A percentile compares a stretch with the other conserved stretches of the same genome.
These are phyloP conservation scores for Argya squamiceps DNA, from an alignment of 2,797 vertebrate species.

Conservation along the genomic window DNA sequence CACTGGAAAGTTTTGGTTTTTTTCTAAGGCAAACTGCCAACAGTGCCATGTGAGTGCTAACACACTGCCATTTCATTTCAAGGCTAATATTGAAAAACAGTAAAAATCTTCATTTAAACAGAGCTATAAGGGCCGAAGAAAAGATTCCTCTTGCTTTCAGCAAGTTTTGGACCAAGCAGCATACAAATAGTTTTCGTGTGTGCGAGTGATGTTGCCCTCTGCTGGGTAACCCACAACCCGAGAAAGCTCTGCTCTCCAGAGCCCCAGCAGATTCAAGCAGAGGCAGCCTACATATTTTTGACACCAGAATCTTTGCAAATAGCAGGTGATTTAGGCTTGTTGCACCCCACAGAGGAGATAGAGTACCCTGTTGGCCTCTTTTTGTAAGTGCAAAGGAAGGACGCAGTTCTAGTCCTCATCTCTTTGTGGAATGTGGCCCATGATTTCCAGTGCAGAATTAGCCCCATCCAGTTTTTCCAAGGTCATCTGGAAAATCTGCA, in stretches of 20 bases:
- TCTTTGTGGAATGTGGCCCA: background rate
- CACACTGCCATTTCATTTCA: slow-evolving; percentile 2
- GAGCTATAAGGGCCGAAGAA: background rate
- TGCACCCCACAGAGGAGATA: background rate
- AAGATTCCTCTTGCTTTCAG: background rate
- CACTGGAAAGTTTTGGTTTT: background rate
- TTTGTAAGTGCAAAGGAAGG: background rate
- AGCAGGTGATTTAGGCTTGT: background rate
- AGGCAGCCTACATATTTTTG: background rate
- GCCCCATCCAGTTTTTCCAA: background rate
- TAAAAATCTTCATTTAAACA: background rate
- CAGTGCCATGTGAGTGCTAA: background rate
- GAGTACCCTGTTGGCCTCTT: background rate
- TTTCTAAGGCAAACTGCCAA: background rate
- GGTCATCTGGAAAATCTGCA: background rate
- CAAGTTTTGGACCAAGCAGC: background rate
- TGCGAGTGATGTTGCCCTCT: slow-evolving; percentile 42
- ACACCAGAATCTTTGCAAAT: background rate
- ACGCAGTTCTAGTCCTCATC: background rate
- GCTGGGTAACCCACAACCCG: background rate
- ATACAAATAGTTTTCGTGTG: background rate
- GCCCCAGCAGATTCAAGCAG: background rate
- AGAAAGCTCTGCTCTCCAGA: background rate
- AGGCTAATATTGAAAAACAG: background rate
- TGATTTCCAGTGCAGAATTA: background rate